A percentile compares a stretch with the other conserved stretches of the same genome.
phyloP scores from a whole-genome alignment of 2,888 invertebrate genomes.

The Ceratothoa steindachneri region DNA sequence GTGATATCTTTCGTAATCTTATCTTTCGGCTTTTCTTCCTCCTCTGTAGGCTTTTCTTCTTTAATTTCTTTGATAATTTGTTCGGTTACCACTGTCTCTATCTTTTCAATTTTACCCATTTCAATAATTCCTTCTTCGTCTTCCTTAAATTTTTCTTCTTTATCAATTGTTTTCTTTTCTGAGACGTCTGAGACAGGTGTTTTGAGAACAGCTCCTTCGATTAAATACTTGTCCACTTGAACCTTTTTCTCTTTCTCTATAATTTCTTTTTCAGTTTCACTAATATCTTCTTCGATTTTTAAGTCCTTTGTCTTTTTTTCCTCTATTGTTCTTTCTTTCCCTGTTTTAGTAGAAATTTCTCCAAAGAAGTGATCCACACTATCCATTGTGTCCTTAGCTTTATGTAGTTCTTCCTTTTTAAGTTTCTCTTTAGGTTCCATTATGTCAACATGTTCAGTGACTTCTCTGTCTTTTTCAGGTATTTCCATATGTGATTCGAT shows the following conservation, averaged over 20 bases:
- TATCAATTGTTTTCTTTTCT: background rate
- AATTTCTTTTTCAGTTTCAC: background rate
- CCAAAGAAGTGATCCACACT: too few relatives aligned
- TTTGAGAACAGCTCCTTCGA: background rate
- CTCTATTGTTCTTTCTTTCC: too few relatives aligned
- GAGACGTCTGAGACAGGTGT: background rate
- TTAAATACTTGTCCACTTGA: background rate
- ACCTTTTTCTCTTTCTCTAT: background rate
- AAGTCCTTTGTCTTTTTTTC: too few relatives aligned
- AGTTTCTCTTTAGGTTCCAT: too few relatives aligned
- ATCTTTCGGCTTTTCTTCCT: too few relatives aligned
- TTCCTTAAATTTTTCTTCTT: constrained; percentile 4
- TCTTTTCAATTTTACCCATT: background rate
- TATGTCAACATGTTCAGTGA: too few relatives aligned
- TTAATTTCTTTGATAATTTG: background rate
- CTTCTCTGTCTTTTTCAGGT: too few relatives aligned
- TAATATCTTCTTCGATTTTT: background rate
- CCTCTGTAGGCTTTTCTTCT: background rate
- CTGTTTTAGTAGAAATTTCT: too few relatives aligned
- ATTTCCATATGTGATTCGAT: too few relatives aligned
- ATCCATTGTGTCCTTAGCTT: too few relatives aligned
- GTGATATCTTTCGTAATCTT: too few relatives aligned
- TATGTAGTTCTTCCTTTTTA: too few relatives aligned
- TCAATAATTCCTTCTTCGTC: constrained; percentile 8
- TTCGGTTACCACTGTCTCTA: background rate